Base-by-base conservation (phyloP, 2,888 invertebrate species). In the Drosophila hawaiiensis region DNA sequence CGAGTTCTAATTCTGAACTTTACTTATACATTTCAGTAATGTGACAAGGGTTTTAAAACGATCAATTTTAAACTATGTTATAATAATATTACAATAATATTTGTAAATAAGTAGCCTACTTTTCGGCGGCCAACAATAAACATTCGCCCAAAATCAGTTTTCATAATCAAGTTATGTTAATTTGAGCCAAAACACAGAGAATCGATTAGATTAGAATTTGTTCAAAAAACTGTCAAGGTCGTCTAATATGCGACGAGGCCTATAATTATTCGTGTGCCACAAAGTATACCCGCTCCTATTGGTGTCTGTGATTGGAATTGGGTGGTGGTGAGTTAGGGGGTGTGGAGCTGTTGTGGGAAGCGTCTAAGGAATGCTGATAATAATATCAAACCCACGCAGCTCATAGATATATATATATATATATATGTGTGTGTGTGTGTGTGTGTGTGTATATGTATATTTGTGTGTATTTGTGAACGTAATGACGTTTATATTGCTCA, bases 401-500 rank as follows among this genome's bases (percentile, higher is more conserved):
- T 19, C 50, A 19, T 41, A 33, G 31, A 43, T 56, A 55, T 12
- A 54, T 31, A 59, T 16, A 47, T 29, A 12, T 47, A 6, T 47
- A 7, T 43, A 2, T 35, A 2, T 35, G 1, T 33, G 25, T 54
- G 4, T n/a, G 0, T 9, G 25, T 54, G 3, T n/a, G 0, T 7
- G 29, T 25, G 4, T 25, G 6, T 43, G 43, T 43, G 3, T 43
- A 3, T 43, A 3, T 12, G 12, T 43, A 5, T 12, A 2, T 25
- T 1, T 14, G 9, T 25, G 35, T 55, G 22, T 19, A 4, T 55
- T 7, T 35, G 12, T 56, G 28, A n/a, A n/a, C 22, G 25, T 47
- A 31, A 52, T 65, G 28, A 14, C n/a, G 19, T n/a, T 59, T 43
- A 49, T 43, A 88, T 79, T 63, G 69, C 81, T 64, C 87, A 86